phyloP scores from a whole-genome alignment of 1,140 invertebrate genomes.

The honey bee (Apis mellifera) region DNA sequence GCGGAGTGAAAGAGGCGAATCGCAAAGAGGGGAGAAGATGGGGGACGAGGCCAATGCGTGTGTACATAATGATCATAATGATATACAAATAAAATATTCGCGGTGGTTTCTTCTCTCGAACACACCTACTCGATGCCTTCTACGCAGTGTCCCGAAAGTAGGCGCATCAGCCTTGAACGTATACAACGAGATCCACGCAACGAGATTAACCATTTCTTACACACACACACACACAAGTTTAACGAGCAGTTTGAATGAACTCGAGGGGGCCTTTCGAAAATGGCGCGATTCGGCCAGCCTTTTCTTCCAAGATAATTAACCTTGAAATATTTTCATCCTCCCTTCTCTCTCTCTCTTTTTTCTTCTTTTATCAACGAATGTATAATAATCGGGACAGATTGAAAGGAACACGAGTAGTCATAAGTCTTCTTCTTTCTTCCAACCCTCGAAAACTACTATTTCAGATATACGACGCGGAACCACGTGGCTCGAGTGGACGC shows the following conservation, averaged over 20 bases:
- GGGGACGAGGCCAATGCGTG: slow-evolving; percentile 46
- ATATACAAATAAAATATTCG: slow-evolving; percentile 67
- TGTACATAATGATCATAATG: slow-evolving; percentile 62
- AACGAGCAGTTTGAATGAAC: too few species aligned
- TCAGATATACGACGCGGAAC: background rate
- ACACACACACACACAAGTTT: too few species aligned
- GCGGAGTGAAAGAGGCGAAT: slow-evolving; percentile 40
- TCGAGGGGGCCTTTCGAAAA: background rate
- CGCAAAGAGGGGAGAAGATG: slow-evolving; percentile 35
- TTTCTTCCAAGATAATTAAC: background rate
- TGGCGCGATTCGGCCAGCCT: too few species aligned
- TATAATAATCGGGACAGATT: too few species aligned
- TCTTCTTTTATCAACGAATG: background rate
- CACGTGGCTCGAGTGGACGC: background rate
- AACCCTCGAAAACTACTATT: background rate
- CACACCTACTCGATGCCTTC: slow-evolving; percentile 56
- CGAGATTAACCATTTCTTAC: too few species aligned
- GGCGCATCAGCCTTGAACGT: slow-evolving; percentile 1
- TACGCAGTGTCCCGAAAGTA: slow-evolving; percentile 54
- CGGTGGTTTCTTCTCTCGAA: slow-evolving; percentile 50
- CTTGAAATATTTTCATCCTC: background rate
- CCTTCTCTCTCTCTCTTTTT: background rate
- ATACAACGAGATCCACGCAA: too few species aligned
- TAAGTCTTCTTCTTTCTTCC: too few species aligned
- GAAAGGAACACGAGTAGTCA: too few species aligned